A percentile compares a stretch with the other conserved stretches of the same genome.
phyloP scores from a whole-genome alignment of 1,140 invertebrate species.

The Caenorhabditis remanei region DNA sequence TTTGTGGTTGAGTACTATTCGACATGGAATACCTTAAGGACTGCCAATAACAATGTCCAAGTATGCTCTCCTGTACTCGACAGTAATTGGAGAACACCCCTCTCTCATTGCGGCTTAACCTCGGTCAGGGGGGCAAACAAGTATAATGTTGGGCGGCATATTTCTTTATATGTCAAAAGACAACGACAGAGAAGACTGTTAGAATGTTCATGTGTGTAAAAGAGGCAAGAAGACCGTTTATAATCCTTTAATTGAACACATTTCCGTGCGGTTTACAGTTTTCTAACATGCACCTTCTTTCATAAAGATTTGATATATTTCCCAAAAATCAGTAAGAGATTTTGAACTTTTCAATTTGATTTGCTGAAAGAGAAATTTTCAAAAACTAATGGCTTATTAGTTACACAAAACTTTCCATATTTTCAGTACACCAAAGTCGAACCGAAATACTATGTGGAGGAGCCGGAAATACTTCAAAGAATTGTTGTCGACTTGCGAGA shows the following conservation, averaged over 20 bases:
- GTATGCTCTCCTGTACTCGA: conserved; percentile 15
- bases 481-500: conserved; percentile 5
- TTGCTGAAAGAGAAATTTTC: too few relatives aligned
- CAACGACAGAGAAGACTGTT: background rate
- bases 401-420: background rate
- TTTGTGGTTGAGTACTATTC: background rate
- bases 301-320: too few relatives aligned
- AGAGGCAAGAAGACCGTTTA: conserved; percentile 15
- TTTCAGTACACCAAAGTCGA: background rate
- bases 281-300: too few relatives aligned
- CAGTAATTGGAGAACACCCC: conserved; percentile 45
- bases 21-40: conserved; percentile 10
- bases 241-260: conserved; percentile 24
- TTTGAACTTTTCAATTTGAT: too few relatives aligned
- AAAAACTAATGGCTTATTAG: too few relatives aligned
- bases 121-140: conserved; percentile 37
- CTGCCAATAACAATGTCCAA: background rate
- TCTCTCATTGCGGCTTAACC: conserved; percentile 14
- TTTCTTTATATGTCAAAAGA: conserved; percentile 19
- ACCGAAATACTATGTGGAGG: background rate
- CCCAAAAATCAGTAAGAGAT: too few relatives aligned
- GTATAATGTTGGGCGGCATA: conserved; percentile 32
- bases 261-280: background rate
- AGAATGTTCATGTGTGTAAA: background rate
- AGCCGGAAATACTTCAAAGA: background rate